These are phyloP conservation scores for Toxotes chatareus DNA, from an alignment of 2,113 vertebrate species.

Conservation along the genomic window DNA sequence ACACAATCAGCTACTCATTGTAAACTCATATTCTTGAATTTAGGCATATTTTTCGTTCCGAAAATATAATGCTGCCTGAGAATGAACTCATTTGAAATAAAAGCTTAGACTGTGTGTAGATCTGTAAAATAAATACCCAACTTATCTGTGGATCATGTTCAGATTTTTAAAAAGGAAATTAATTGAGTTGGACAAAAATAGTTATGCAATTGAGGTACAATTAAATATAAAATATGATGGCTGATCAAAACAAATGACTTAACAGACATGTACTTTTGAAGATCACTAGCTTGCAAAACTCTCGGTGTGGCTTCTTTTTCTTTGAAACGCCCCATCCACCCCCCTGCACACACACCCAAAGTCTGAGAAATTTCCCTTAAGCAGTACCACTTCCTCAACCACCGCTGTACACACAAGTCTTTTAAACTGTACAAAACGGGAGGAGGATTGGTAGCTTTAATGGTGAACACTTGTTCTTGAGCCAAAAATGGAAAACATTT, in stretches of 20 bases:
- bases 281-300: no score
- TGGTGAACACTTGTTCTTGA: not conserved
- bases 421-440: not conserved
- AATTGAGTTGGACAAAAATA: no score
- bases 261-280: not conserved
- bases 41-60: no score
- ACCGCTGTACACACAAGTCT: not conserved
- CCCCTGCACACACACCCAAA: not conserved
- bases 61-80: no score
- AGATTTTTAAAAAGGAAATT: not conserved
- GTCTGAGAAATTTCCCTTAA: slow-evolving; percentile 1
- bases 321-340: not conserved
- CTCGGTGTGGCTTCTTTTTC: not conserved
- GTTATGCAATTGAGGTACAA: no score
- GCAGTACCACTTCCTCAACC: not conserved
- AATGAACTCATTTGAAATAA: not conserved
- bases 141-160: not conserved
- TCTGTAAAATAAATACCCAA: not conserved
- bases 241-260: no score
- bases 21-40: not conserved
- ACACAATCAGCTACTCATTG: not conserved
- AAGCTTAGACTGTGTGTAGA: not conserved
- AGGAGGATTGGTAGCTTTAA: not conserved
- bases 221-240: no score
- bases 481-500: not conserved